These are phyloP conservation scores for Hermetia illucens DNA, from an alignment of 1,140 invertebrate genomes.

Conservation along the genomic window DNA sequence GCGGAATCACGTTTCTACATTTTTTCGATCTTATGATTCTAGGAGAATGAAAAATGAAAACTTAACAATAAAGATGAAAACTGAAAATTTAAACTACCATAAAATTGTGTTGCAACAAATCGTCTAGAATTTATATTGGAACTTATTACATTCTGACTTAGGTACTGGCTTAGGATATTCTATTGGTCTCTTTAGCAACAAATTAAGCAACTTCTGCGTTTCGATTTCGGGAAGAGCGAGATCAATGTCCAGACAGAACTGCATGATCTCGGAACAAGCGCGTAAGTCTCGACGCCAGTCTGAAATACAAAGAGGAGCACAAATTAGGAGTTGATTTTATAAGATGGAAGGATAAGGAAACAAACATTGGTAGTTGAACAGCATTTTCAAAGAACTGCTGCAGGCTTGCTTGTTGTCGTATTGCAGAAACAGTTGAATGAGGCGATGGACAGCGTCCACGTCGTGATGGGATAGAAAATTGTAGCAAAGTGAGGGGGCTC, in stretches of 20 bases:
- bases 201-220: slow-evolving; percentile 15
- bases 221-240: slow-evolving; percentile 11
- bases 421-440: slow-evolving; percentile 22
- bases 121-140: too few relatives aligned
- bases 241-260: slow-evolving; percentile 14
- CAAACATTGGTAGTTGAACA: slow-evolving; percentile 30
- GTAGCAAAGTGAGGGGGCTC: background rate
- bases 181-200: too few relatives aligned
- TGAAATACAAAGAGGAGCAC: slow-evolving; percentile 10
- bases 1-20: too few relatives aligned
- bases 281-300: slow-evolving; percentile 13
- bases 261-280: slow-evolving; percentile 21
- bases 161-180: too few relatives aligned
- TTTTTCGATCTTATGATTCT: too few relatives aligned
- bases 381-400: slow-evolving; percentile 13
- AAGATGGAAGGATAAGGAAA: slow-evolving; percentile 6
- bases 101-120: too few relatives aligned
- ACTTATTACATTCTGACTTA: too few relatives aligned
- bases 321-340: background rate
- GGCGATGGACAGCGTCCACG: slow-evolving; percentile 20
- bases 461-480: slow-evolving; percentile 8
- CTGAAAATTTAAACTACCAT: too few relatives aligned
- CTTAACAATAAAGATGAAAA: too few relatives aligned
- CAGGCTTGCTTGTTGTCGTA: slow-evolving; percentile 17
- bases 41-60: too few relatives aligned